phyloP scores from a whole-genome alignment of 2,797 vertebrate genomes.

The Phrynocephalus guinanensis region DNA sequence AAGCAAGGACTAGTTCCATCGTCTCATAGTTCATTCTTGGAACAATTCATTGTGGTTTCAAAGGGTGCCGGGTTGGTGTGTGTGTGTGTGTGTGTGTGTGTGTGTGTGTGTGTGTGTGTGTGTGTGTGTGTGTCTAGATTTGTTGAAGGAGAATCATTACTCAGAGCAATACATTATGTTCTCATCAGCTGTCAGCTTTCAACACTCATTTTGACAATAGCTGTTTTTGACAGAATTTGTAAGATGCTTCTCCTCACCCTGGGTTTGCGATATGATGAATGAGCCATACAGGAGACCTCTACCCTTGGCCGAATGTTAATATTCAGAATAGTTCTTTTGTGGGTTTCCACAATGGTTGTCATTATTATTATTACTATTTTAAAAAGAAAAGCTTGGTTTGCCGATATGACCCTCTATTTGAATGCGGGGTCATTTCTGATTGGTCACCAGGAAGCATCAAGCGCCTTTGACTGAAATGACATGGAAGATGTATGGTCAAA shows the following conservation, averaged over 20 bases:
- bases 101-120: neutral
- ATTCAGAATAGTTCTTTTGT: slow-evolving; percentile 84
- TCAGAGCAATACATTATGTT: slow-evolving; percentile 60
- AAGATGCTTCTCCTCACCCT: slow-evolving; percentile 68
- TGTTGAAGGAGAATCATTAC: slow-evolving; percentile 45
- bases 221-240: slow-evolving; percentile 76
- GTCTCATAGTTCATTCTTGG: slow-evolving; percentile 33
- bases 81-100: neutral
- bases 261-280: slow-evolving; percentile 84
- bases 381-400: slow-evolving; percentile 74
- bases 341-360: slow-evolving; percentile 80
- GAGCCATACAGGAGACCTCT: slow-evolving; percentile 80
- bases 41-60: slow-evolving; percentile 56
- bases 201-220: slow-evolving; percentile 70
- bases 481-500: slow-evolving; percentile 86
- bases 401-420: slow-evolving; percentile 83
- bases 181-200: slow-evolving; percentile 65
- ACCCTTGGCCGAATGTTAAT: slow-evolving; percentile 79
- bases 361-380: slow-evolving; percentile 40
- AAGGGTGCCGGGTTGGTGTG: slow-evolving; percentile 43
- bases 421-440: slow-evolving; percentile 75
- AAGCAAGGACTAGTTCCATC: slow-evolving; percentile 60
- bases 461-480: slow-evolving; percentile 86
- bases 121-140: neutral
- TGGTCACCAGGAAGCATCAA: slow-evolving; percentile 82